Base-by-base conservation (phyloP, 1,140 invertebrate species). In the Aphidius ervi region DNA sequence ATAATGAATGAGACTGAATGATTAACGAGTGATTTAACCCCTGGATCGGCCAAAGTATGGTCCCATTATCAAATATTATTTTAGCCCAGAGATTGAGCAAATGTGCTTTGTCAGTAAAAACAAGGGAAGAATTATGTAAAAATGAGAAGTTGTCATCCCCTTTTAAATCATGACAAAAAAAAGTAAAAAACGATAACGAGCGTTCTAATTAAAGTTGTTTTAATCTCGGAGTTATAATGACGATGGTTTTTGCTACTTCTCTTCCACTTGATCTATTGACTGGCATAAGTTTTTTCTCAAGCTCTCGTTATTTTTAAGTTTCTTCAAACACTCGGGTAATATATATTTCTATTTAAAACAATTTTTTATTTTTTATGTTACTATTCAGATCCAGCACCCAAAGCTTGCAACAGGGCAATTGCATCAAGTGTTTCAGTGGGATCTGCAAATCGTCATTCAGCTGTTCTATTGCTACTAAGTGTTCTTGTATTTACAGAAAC, bases 361-460 rank as follows among this genome's bases (percentile, higher is more conserved):
- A 16, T 16, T 16, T 16, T 16, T 16, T 16, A 16, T 16, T 16
- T 16, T 16, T 16, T 16, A 16, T 39, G 40, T 10, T 20, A 54
- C 2, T 41, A 5, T 10, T 9, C 80, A 86, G 84, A 85, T 69
- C 74, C 76, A 58, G 68, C 82, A 61, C 78, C 82, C 40, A 82
- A 84, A 45, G 77, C 80, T 4, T 86, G 84, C 62, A 83, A 83
- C 63, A 81, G 82, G 9, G 83, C 82, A 16, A 81, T 85, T 20
- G 83, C 83, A 4, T 65, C 83, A 68, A 65, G 82, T 76, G 63
- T 84, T 74, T 84, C 78, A 67, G 82, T 74, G 58, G 81, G 58
- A 65, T 80, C 58, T 64, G 74, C 59, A 74, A 73, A 40, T 71
- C 69, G 62, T 67, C 80, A 58, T 72, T 54, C 61, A n/a, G 47